phyloP scores from a whole-genome alignment of 2,797 vertebrate genomes.

The Oreonectes daqikongensis region DNA sequence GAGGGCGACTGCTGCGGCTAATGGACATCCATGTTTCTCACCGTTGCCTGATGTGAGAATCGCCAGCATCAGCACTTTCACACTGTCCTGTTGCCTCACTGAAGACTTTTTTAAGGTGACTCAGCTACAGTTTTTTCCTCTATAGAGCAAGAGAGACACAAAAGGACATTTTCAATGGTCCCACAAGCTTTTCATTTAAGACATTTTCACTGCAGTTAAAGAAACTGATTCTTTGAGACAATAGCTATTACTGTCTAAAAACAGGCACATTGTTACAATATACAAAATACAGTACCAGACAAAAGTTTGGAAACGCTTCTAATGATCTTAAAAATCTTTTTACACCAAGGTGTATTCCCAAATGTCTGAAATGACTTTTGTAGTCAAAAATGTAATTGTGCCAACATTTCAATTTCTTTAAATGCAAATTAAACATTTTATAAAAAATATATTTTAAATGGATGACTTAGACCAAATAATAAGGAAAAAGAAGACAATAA shows the following conservation, averaged over 20 bases:
- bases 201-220: background rate
- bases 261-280: background rate
- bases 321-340: too few species aligned
- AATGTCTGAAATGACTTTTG: too few species aligned
- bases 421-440: too few species aligned
- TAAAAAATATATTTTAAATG: too few species aligned
- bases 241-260: background rate
- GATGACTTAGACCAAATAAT: too few species aligned
- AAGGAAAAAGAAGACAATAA: too few species aligned
- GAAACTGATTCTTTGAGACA: background rate
- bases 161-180: background rate
- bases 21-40: constrained; percentile 60
- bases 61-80: constrained; percentile 66
- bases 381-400: too few species aligned
- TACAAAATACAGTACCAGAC: too few species aligned
- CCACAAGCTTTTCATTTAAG: background rate
- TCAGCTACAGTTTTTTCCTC: constrained; percentile 64
- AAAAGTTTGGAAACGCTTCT: too few species aligned
- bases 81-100: constrained; percentile 60
- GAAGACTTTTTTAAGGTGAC: constrained; percentile 62
- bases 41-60: constrained; percentile 49
- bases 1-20: constrained; percentile 57
- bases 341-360: too few species aligned
- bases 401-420: too few species aligned
- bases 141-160: constrained; percentile 59